Conservation (phyloP, 2,113 vertebrate genomes). For the Megaceryle maxima region DNA sequence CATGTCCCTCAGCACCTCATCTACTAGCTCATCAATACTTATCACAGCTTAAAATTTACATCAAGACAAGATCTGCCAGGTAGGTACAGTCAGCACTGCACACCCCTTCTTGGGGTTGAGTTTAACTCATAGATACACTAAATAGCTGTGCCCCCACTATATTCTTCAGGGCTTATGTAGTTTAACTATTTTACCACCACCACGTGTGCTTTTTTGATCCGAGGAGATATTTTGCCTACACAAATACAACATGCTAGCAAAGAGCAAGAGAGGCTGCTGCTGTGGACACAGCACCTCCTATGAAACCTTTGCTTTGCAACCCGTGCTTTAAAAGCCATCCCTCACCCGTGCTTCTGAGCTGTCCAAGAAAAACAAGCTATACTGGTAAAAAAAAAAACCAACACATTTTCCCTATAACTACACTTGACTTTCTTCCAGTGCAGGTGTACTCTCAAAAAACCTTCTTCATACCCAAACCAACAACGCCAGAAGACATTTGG, state of each 20-base stretch:
- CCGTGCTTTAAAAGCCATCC: background rate
- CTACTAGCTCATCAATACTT: background rate
- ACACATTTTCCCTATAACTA: constrained; percentile 8
- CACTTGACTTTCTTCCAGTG: constrained; percentile 36
- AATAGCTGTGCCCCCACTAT: background rate
- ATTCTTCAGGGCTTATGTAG: background rate
- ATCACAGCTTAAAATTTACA: background rate
- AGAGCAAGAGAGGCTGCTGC: background rate
- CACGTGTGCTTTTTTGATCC: fast-evolving
- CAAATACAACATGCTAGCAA: background rate
- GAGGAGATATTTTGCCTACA: background rate
- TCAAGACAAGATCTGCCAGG: background rate
- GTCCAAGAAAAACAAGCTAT: constrained; percentile 46
- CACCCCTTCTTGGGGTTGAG: background rate
- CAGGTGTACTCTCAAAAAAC: constrained; percentile 43
- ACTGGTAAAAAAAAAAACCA: background rate
- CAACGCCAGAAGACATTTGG: background rate
- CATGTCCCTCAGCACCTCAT: no score
- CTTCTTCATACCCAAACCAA: background rate
- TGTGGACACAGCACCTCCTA: background rate
- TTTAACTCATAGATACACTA: background rate
- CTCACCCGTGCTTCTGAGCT: background rate
- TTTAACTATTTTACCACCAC: background rate
- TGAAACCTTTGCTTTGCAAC: background rate
- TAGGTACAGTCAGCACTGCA: background rate